Conservation (phyloP, 92 coral and sea anemone genomes). For the Parazoanthus swiftii region DNA sequence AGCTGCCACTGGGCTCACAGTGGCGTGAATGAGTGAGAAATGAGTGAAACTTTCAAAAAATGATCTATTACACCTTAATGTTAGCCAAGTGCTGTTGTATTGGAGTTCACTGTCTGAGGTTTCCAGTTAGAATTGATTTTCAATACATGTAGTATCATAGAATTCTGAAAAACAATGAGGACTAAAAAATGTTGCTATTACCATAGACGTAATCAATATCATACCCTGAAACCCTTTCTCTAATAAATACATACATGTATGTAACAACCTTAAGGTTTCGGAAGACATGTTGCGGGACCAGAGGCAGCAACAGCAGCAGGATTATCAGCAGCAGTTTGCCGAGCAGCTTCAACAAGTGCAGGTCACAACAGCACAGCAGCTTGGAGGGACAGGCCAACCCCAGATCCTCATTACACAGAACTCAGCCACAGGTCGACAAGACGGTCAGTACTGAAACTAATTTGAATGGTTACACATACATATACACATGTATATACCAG, state of each 20-base stretch:
- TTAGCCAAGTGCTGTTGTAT: too few species aligned
- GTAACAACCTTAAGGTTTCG: constrained; percentile 4
- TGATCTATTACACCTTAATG: too few species aligned
- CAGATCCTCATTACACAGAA: constrained; percentile 69
- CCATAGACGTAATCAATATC: too few species aligned
- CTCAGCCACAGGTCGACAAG: constrained; percentile 59
- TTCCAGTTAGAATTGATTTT: too few species aligned
- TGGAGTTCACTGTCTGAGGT: too few species aligned
- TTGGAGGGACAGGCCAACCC: constrained; percentile 44
- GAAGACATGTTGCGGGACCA: constrained; percentile 13
- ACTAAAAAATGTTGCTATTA: too few species aligned
- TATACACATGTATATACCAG: background rate
- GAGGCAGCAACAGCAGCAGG: constrained; percentile 32
- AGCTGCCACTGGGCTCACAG: too few species aligned
- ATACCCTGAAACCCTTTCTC: background rate
- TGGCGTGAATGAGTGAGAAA: too few species aligned
- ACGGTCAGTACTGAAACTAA: constrained; percentile 32
- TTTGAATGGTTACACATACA: background rate
- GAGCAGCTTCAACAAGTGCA: constrained; percentile 42
- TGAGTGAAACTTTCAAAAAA: too few species aligned
- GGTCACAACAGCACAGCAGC: constrained; percentile 19
- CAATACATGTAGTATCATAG: too few species aligned
- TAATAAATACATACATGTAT: background rate
- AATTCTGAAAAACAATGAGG: too few species aligned
- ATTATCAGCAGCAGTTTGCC: constrained; percentile 35